phyloP scores from a whole-genome alignment of 2,888 invertebrate genomes.

The Drosophila hamatofila region DNA sequence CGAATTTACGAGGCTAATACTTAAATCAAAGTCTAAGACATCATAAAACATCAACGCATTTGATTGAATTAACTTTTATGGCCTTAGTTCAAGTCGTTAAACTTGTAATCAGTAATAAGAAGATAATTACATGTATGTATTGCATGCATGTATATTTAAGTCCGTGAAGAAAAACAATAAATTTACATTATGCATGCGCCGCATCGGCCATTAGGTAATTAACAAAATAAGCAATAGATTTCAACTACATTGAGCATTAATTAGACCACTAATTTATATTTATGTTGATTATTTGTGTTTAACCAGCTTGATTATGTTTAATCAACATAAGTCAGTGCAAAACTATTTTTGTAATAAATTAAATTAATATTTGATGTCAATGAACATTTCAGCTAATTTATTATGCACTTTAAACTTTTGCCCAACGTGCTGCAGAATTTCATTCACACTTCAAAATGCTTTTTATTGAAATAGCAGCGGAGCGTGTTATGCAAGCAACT shows the following conservation, averaged over 20 bases:
- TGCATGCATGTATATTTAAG: background rate
- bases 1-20: background rate
- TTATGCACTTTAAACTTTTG: constrained; percentile 32
- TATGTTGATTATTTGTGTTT: constrained; percentile 38
- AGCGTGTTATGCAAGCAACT: constrained; percentile 20
- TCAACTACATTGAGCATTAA: constrained; percentile 48
- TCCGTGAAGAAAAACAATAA: constrained; percentile 11
- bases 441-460: constrained; percentile 2
- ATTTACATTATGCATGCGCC: constrained; percentile 54
- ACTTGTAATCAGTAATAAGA: constrained; percentile 4
- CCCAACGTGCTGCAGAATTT: background rate
- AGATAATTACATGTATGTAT: background rate
- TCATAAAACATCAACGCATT: constrained; percentile 1
- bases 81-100: constrained; percentile 21
- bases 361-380: constrained; percentile 17
- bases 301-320: background rate
- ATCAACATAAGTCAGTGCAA: constrained; percentile 5
- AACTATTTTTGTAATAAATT: constrained; percentile 15
- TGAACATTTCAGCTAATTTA: constrained; percentile 1
- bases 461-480: background rate
- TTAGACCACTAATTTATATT: constrained; percentile 52
- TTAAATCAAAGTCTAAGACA: background rate
- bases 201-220: constrained; percentile 40
- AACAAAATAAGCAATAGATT: constrained; percentile 50
- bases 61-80: constrained; percentile 1